Percentiles rank a stretch among this genome's conserved stretches.
Conservation (phyloP, 2,888 invertebrate genomes). For the Agrilus mali region DNA sequence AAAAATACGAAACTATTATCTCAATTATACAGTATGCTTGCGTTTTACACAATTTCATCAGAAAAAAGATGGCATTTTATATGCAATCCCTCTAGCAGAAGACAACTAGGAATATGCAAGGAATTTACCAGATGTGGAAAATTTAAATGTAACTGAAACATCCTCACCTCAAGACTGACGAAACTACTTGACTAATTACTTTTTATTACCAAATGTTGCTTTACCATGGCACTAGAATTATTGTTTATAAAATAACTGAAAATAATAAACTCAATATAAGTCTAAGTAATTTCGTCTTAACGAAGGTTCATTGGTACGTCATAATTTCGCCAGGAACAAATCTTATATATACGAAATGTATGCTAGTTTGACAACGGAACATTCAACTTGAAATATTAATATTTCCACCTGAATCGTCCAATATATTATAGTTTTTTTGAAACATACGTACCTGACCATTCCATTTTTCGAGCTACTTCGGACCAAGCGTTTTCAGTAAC, state of each 20-base stretch:
- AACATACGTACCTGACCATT: conserved; percentile 1
- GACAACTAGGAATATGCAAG: conserved; percentile 1
- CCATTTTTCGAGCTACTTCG: background rate
- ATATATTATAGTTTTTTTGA: too few species aligned
- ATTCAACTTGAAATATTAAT: too few species aligned
- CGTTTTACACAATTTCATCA: conserved; percentile 13
- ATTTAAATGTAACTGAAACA: conserved; percentile 3
- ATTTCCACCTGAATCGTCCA: too few species aligned
- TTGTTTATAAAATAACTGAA: conserved; percentile 2
- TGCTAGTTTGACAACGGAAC: too few species aligned
- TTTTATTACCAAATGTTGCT: conserved; percentile 8
- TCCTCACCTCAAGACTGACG: conserved; percentile 7
- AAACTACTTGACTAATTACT: conserved; percentile 11
- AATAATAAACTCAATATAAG: too few species aligned
- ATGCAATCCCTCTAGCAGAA: conserved; percentile 7
- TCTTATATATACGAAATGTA: background rate
- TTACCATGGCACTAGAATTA: conserved; percentile 14
- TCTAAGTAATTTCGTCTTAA: too few species aligned
- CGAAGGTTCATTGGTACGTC: too few species aligned
- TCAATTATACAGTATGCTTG: conserved; percentile 13
- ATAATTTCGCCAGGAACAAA: too few species aligned
- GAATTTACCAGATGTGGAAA: conserved; percentile 1
- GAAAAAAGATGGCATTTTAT: conserved; percentile 10
- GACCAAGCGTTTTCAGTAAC: background rate
- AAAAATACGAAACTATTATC: conserved; percentile 9